Conservation (phyloP, 2,113 vertebrate species). For the Mobula birostris region DNA sequence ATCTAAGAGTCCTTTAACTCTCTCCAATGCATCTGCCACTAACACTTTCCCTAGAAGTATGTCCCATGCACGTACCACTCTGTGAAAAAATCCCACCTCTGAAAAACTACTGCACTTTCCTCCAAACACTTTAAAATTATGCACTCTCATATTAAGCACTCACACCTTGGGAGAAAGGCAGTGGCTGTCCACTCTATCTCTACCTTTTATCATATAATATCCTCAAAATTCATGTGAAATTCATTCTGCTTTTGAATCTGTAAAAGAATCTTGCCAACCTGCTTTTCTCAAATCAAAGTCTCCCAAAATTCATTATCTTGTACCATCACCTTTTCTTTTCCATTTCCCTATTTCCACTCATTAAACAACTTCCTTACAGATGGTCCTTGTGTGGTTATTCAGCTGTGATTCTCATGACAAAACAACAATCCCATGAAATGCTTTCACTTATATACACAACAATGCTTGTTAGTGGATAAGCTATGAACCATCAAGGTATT, state of each 20-base stretch:
- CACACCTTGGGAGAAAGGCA: too few relatives aligned
- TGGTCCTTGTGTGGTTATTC: conserved; percentile 17
- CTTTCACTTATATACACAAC: conserved; percentile 10
- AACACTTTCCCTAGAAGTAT: too few relatives aligned
- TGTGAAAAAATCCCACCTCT: too few relatives aligned
- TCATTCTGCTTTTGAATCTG: neutral
- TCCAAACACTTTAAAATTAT: too few relatives aligned
- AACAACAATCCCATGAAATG: conserved; percentile 6
- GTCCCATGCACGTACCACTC: too few relatives aligned
- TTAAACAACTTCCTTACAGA: conserved; percentile 26
- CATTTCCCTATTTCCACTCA: conserved; percentile 26
- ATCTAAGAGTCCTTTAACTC: too few relatives aligned
- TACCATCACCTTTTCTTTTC: conserved; percentile 15
- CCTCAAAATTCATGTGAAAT: neutral
- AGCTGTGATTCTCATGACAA: neutral
- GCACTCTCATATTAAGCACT: too few relatives aligned
- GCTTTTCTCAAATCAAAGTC: neutral
- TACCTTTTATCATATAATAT: neutral
- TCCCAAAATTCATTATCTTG: conserved; percentile 28
- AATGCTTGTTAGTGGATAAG: neutral
- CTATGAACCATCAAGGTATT: neutral
- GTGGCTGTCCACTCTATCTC: too few relatives aligned
- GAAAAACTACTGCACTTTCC: too few relatives aligned
- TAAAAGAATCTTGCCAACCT: neutral
- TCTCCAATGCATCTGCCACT: too few relatives aligned